phyloP scores from a whole-genome alignment of 2,113 vertebrate genomes.

The Pagrus major region DNA sequence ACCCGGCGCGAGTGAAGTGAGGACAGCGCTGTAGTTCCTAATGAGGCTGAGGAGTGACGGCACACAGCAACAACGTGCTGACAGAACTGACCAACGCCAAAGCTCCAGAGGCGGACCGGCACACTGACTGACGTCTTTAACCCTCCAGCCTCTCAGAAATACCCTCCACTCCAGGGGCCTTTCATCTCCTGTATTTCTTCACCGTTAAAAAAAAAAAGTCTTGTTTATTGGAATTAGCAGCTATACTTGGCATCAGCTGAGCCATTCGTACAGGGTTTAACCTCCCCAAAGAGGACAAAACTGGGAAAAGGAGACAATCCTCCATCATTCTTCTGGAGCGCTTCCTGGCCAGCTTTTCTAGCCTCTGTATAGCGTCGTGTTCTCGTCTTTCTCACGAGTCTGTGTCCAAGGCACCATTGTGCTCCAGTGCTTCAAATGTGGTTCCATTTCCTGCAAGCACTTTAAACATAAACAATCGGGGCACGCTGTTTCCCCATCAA shows the following conservation, averaged over 20 bases:
- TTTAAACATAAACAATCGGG: slow-evolving; percentile 49
- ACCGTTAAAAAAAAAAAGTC: slow-evolving; percentile 39
- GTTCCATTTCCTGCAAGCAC: slow-evolving; percentile 55
- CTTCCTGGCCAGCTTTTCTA: slow-evolving; percentile 41
- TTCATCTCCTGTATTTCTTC: slow-evolving; percentile 28
- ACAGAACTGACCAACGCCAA: slow-evolving; percentile 52
- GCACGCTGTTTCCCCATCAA: slow-evolving; percentile 19
- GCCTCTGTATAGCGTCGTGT: slow-evolving; percentile 8
- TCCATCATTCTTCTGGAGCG: slow-evolving; percentile 26
- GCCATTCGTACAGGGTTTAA: slow-evolving; percentile 11
- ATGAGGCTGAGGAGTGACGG: slow-evolving; percentile 64
- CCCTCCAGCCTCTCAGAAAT: slow-evolving; percentile 14
- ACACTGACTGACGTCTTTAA: slow-evolving; percentile 57
- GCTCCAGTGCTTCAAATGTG: slow-evolving; percentile 45
- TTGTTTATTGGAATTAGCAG: slow-evolving; percentile 56
- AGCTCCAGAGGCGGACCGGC: slow-evolving; percentile 39
- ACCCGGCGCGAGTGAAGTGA: slow-evolving; percentile 16
- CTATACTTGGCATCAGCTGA: slow-evolving; percentile 14
- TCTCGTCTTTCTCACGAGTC: slow-evolving; percentile 49
- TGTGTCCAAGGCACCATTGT: slow-evolving; percentile 45
- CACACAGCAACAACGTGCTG: slow-evolving; percentile 56
- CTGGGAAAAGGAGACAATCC: slow-evolving; percentile 41
- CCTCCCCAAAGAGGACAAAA: slow-evolving; percentile 39
- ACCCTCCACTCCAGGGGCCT: slow-evolving; percentile 12
- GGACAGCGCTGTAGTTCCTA: slow-evolving; percentile 62